A percentile compares a stretch with the other conserved stretches of the same genome.
phyloP scores from a whole-genome alignment of 2,888 invertebrate species.

The Tetheella fluctuosa region DNA sequence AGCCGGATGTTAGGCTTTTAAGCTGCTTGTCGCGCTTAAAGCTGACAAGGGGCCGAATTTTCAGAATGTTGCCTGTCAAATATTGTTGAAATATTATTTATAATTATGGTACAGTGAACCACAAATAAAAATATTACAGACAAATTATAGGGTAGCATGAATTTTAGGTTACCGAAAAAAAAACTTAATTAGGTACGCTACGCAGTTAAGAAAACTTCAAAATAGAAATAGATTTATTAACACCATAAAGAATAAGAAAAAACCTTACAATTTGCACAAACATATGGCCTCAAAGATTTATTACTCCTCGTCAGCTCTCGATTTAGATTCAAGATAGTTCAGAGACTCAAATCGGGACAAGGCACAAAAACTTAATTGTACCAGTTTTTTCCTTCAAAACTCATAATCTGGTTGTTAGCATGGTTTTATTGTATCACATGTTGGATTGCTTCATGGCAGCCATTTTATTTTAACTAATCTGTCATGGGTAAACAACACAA shows the following conservation, averaged over 20 bases:
- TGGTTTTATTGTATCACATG: constrained; percentile 1
- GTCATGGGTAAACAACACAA: constrained; percentile 38
- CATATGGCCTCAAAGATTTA: not conserved
- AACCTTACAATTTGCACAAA: not conserved
- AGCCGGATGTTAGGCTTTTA: constrained; percentile 8
- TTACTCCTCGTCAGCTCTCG: constrained; percentile 23
- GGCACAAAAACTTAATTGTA: constrained; percentile 1
- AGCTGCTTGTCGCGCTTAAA: not conserved
- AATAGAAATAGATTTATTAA: constrained; percentile 28
- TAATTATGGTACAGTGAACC: not conserved
- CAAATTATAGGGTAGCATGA: constrained; percentile 32
- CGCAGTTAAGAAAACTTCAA: constrained; percentile 23
- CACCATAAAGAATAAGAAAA: not conserved
- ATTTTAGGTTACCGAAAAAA: constrained; percentile 14
- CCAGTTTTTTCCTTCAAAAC: not conserved
- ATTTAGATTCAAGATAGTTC: constrained; percentile 33
- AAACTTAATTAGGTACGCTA: constrained; percentile 5
- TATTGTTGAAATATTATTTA: not conserved
- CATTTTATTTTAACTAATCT: constrained; percentile 12
- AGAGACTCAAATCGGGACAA: constrained; percentile 18
- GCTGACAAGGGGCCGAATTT: not conserved
- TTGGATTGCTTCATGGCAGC: not conserved
- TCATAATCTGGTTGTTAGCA: not conserved
- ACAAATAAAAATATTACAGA: constrained; percentile 27
- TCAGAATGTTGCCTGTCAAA: not conserved